Percentiles rank a stretch among this genome's conserved stretches.
phyloP scores from a whole-genome alignment of 1,140 invertebrate genomes.

The Lepidurus packardi region DNA sequence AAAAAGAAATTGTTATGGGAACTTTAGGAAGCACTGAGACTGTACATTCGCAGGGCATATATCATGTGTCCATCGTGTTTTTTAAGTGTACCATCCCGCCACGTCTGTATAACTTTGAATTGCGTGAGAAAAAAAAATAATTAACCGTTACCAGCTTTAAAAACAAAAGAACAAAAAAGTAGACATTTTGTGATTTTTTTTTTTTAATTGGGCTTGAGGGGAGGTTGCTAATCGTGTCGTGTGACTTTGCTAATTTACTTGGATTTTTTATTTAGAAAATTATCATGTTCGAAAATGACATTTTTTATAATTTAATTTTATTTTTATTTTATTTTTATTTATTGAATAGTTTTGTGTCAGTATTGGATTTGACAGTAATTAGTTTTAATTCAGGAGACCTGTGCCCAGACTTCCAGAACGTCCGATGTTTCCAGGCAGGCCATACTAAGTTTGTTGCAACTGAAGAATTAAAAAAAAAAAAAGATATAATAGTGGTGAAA shows the following conservation, averaged over 20 bases:
- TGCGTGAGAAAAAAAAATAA: slow-evolving; percentile 1
- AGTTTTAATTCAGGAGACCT: slow-evolving; percentile 9
- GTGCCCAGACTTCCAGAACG: slow-evolving; percentile 10
- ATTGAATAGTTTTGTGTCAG: background rate
- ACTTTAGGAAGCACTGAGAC: background rate
- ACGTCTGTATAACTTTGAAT: background rate
- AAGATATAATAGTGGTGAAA: too few relatives aligned
- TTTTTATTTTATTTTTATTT: too few relatives aligned
- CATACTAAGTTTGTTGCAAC: background rate
- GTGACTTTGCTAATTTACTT: background rate
- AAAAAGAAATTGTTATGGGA: background rate
- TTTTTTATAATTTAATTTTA: too few relatives aligned
- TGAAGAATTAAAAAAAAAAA: too few relatives aligned
- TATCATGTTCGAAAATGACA: too few relatives aligned
- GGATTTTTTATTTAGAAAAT: background rate
- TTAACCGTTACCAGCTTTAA: background rate
- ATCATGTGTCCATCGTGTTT: background rate
- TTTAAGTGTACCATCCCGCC: background rate
- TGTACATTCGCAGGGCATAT: background rate
- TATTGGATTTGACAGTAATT: background rate
- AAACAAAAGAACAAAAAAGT: background rate
- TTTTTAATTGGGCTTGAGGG: background rate
- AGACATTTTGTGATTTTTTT: background rate
- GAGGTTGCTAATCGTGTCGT: background rate
- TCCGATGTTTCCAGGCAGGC: background rate